Percentiles rank a stretch among this genome's conserved stretches.
These are phyloP conservation scores for Manis pentadactyla DNA, from an alignment of 2,797 vertebrate genomes.

Conservation along the genomic window DNA sequence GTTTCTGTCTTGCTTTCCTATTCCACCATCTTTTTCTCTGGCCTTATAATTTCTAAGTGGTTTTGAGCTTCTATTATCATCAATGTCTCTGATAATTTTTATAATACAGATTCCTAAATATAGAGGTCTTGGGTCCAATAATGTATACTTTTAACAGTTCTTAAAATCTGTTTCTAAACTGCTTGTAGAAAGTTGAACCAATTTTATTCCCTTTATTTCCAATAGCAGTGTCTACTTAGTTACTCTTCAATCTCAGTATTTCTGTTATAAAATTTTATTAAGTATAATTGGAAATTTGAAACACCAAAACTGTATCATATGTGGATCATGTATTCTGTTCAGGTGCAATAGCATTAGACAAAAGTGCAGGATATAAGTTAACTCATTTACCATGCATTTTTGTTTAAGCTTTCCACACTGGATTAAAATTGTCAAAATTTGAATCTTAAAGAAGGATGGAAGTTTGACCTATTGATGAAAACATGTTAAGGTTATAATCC, in stretches of 20 bases:
- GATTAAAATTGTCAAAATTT: neutral
- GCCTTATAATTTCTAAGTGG: neutral
- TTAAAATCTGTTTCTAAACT: neutral
- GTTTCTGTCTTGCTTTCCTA: too few species aligned
- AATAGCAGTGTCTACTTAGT: neutral
- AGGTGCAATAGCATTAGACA: neutral
- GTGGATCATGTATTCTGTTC: neutral
- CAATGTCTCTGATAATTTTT: neutral
- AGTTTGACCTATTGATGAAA: neutral
- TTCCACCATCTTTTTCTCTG: too few species aligned
- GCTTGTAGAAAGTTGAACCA: neutral
- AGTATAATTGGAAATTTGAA: neutral
- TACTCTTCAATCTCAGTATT: neutral
- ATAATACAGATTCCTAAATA: neutral
- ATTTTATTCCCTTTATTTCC: constrained; percentile 3
- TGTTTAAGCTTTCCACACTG: neutral
- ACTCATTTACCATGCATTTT: neutral
- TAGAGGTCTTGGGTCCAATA: neutral
- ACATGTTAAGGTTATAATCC: neutral
- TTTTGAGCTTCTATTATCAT: neutral
- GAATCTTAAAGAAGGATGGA: neutral
- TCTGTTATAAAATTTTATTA: neutral
- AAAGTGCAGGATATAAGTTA: neutral
- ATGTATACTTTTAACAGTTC: neutral
- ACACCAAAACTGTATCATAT: neutral